Evolutionary conservation across 2,113 vertebrate species (phyloP), one percentile per base, ranked within the genome.

Genomic region (Anas platyrhynchos): DNA sequence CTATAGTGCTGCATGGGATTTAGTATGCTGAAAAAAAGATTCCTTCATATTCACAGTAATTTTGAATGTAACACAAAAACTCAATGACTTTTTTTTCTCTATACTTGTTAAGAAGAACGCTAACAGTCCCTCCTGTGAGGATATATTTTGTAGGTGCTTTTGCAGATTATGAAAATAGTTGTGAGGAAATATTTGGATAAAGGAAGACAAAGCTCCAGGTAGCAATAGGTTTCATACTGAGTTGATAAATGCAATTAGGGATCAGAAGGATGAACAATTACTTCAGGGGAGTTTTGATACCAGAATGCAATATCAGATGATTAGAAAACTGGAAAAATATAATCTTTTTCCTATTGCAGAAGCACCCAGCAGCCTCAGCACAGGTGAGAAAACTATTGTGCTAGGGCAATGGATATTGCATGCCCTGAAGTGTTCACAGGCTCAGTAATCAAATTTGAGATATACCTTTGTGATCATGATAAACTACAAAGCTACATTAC

Each of bases 191-290:
- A 93, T 91, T 96, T 89, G 86, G 86, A 93, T 95, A 97, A 95
- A 94, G 86, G 55, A 92, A 94, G 66, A 87, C 74, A 80, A 96
- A 96, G 88, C 95, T 94, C 81, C 94, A 89, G 95, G 95, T 95
- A 96, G 95, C 88, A 92, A 94, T 93, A 92, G 81, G 75, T 89
- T 96, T 92, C 96, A 80, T 73, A 80, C 88, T 29, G 95, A 73
- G 92, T 89, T 96, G 88, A 97, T 94, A 96, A 96, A 96, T 74
- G 86, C 92, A 97, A 93, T 96, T 95, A 96, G 86, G 86, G 83
- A 96, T 94, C 88, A 96, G 89, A 95, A 86, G 72, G 81, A 93
- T 85, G 92, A 96, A 94, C 95, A 96, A 93, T 95, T 95, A 96
- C 92, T 94, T 97, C 91, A 84, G 84, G 83, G 92, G 71, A 92